Base-by-base conservation (phyloP, 2,113 vertebrate genomes). In the Terrapene triunguis region DNA sequence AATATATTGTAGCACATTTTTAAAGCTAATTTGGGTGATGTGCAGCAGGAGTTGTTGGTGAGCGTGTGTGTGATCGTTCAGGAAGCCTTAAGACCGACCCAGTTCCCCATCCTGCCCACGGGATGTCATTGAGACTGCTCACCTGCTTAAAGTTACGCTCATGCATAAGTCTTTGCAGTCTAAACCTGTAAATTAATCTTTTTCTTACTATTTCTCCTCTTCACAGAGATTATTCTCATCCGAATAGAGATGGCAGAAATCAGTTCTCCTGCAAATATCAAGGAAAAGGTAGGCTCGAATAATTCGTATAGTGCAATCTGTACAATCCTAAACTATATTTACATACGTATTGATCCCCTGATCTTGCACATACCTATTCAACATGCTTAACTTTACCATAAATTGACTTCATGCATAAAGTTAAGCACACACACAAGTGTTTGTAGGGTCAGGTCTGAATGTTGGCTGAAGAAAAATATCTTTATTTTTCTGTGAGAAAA, bases 201-300 rank as follows among this genome's bases (percentile, higher is more conserved):
- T 12, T 69, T 81, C 74, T 84, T 38, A 53, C 74, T 88, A 32
- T 69, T 59, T 38, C 21, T 90, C 92, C 6, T 2, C 59, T 97
- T 97, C 78, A 83, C 85, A 98, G 97, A 90, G 14, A 83, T 69
- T 92, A 85, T 85, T 96, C 82, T 92, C 47, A 69, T 72, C 89
- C 93, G 89, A 84, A 92, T 82, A 97, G 95, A 98, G 89, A 98
- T 98, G 98, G 98, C 98, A 91, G 98, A 98, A 97, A 94, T 98
- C 90, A 98, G 96, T 93, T 97, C 98, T 87, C 97, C 98, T n/a
- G 96, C 98, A 97, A 98, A 98, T 94, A 97, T 98, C 98, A 98
- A 98, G 79, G 98, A 98, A 96, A 98, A 98, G 98, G 98, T 98
- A 98, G 38, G 97, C 89, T 92, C 76, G 53, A 94, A 44, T 93